phyloP scores from a whole-genome alignment of 2,888 invertebrate species.

The Pelosia muscerda region DNA sequence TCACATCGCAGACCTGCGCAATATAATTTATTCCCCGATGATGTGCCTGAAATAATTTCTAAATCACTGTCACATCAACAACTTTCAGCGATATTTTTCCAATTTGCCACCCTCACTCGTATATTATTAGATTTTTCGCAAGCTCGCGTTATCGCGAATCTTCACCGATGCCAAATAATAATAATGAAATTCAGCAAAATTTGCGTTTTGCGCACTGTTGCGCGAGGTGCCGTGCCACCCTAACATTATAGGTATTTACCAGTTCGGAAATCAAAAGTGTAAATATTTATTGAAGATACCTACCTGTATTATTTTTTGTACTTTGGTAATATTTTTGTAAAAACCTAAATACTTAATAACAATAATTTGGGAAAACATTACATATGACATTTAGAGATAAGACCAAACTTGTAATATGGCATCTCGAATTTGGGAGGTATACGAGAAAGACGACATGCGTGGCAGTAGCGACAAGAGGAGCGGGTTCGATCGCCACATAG shows the following conservation, averaged over 20 bases:
- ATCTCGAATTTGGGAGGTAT: too few relatives aligned
- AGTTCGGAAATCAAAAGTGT: conserved; percentile 56
- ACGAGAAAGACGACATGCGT: too few relatives aligned
- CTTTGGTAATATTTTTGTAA: too few relatives aligned
- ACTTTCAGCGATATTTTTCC: conserved; percentile 72
- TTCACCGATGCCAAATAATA: conserved; percentile 73
- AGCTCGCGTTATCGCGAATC: conserved; percentile 68
- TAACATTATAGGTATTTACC: conserved; percentile 65
- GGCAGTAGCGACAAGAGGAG: too few relatives aligned
- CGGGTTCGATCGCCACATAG: too few relatives aligned
- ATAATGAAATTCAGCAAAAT: conserved; percentile 76
- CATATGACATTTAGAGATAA: too few relatives aligned
- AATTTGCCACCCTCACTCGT: conserved; percentile 64
- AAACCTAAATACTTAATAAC: too few relatives aligned
- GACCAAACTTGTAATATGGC: too few relatives aligned
- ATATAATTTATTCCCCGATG: neutral
- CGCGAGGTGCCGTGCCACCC: conserved; percentile 50
- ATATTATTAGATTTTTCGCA: conserved; percentile 76
- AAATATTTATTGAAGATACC: neutral
- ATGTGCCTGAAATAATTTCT: neutral
- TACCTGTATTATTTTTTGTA: neutral
- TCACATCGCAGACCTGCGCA: neutral
- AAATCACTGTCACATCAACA: conserved; percentile 20
- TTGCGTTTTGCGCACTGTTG: conserved; percentile 65
- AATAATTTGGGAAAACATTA: too few relatives aligned